Conservation (phyloP, 2,888 invertebrate genomes). For the Pandemis heparana region DNA sequence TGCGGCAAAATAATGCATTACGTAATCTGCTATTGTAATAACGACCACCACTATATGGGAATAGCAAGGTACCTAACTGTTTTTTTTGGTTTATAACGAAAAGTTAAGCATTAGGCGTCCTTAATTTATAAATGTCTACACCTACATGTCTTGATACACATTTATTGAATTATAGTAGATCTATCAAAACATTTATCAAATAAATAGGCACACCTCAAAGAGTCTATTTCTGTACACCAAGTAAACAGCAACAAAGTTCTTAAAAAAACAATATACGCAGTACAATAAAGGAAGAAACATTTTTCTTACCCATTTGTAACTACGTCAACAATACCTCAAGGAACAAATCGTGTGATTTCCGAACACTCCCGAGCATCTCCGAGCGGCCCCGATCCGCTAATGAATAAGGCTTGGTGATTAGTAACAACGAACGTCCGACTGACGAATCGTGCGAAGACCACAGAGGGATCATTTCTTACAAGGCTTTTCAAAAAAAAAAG, state of each 20-base stretch:
- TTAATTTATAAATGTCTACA: too few relatives aligned
- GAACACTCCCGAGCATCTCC: slow-evolving; percentile 2
- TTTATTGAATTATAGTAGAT: too few relatives aligned
- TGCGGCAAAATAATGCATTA: too few relatives aligned
- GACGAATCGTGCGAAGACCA: slow-evolving; percentile 11
- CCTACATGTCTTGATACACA: too few relatives aligned
- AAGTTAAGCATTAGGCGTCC: too few relatives aligned
- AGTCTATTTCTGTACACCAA: background rate
- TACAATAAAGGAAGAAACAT: slow-evolving; percentile 1
- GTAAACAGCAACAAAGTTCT: background rate
- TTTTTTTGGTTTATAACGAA: too few relatives aligned
- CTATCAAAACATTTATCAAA: too few relatives aligned
- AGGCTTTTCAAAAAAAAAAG: background rate
- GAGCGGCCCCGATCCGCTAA: slow-evolving; percentile 20
- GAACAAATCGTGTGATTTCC: slow-evolving; percentile 15
- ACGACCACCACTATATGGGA: too few relatives aligned
- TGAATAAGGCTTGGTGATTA: slow-evolving; percentile 29
- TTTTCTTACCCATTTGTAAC: slow-evolving; percentile 1
- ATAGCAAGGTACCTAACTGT: too few relatives aligned
- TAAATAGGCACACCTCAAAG: too few relatives aligned
- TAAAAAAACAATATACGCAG: background rate
- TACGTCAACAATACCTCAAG: slow-evolving; percentile 8
- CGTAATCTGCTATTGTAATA: too few relatives aligned
- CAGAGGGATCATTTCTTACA: background rate
- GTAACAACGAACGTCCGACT: slow-evolving; percentile 24